Base-by-base conservation (phyloP, 2,113 vertebrate species). In the Nibea coibor region DNA sequence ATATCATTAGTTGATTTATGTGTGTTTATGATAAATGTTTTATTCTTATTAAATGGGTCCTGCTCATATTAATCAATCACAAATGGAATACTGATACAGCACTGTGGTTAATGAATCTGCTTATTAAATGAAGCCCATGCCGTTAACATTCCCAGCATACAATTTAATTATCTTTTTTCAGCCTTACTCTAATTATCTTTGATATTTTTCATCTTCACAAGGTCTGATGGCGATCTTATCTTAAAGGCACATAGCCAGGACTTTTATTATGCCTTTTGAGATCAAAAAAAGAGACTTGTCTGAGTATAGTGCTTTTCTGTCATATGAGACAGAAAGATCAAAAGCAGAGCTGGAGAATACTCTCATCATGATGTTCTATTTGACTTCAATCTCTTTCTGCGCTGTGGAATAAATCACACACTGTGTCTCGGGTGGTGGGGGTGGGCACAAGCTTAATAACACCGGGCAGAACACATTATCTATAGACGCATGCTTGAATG, bases 11-110 rank as follows among this genome's bases (percentile, higher is more conserved):
- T 75, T 90, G 83, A 87, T 89, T 86, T 84, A 86, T 91, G 80
- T 87, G 84, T 92, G 86, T 93, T 91, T 84, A 89, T 92, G 90
- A 92, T 94, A 73, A 87, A 92, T 91, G 86, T 90, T 92, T 92
- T 91, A 91, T 87, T 91, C 81, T 91, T 82, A 91, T 88, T 86
- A 93, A 91, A 92, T 74, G 63, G 84, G 73, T 80, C 75, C 71
- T 57, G 73, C 85, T 91, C 80, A 82, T 91, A 91, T 92, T 89
- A 88, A 93, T 93, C 84, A 89, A 85, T 83, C 63, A 82, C 76
- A 92, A 90, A 92, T 91, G 79, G 80, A 92, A 84, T 78, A 88
- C 81, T 91, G 84, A 89, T 89, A 82, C 69, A 77, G 78, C 77
- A 75, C 66, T 77, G 81, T 82, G 87, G 87, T 90, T 90, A 92